These are phyloP conservation scores for Nothocercus nigrocapillus DNA, from an alignment of 2,113 vertebrate genomes.

Conservation along the genomic window DNA sequence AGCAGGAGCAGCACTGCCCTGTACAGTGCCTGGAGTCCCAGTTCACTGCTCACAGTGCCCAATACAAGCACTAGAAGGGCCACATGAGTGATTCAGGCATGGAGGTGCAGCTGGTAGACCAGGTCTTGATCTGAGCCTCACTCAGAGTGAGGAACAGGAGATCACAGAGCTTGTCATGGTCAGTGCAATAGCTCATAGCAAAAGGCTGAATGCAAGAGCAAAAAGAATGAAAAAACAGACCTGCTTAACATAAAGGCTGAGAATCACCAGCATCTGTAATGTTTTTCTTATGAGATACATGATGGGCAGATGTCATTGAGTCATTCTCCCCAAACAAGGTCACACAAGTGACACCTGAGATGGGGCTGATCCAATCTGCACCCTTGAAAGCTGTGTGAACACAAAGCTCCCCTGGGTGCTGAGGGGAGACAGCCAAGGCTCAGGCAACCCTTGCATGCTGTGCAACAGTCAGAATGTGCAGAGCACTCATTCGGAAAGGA, in stretches of 20 bases:
- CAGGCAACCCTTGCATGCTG: fast-evolving
- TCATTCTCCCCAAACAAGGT: too few relatives aligned
- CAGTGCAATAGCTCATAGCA: not conserved
- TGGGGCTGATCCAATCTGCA: not conserved
- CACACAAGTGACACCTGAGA: fast-evolving
- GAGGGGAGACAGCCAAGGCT: not conserved
- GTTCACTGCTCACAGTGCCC: not conserved
- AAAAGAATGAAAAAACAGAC: fast-evolving
- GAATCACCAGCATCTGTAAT: not conserved
- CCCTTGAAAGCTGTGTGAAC: not conserved
- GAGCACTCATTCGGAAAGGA: not conserved
- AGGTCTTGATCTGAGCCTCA: too few relatives aligned
- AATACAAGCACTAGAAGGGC: not conserved
- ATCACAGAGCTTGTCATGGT: not conserved
- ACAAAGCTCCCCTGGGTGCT: not conserved
- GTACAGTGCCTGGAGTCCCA: not conserved
- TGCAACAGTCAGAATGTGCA: fast-evolving
- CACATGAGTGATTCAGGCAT: fast-evolving
- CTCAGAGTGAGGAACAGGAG: too few relatives aligned
- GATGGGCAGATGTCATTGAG: not conserved
- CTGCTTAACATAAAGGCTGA: not conserved
- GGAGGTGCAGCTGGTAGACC: not conserved
- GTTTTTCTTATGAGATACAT: fast-evolving
- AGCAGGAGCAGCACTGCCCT: too few relatives aligned
- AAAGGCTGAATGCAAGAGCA: not conserved